Conservation (phyloP, 2,113 vertebrate species). For the Otis tarda region DNA sequence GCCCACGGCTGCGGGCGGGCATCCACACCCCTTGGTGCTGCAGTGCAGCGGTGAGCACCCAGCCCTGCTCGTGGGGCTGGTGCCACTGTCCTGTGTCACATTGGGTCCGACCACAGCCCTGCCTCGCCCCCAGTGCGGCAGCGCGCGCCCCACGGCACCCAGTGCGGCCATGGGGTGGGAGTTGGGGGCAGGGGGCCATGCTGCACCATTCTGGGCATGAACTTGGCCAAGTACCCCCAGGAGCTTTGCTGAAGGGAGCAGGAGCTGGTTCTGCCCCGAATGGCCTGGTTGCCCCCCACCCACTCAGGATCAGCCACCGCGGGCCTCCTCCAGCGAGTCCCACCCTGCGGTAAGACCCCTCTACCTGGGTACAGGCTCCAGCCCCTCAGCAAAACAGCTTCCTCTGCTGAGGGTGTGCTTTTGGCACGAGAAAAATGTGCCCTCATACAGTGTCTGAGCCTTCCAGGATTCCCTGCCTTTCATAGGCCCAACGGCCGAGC, state of each 20-base stretch:
- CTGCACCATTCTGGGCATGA: background rate
- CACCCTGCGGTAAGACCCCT: rapidly evolving
- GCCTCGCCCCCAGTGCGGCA: rapidly evolving
- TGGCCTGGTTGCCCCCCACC: background rate
- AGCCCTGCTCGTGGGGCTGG: rapidly evolving
- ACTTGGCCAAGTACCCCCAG: background rate
- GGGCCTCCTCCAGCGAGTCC: too few relatives aligned
- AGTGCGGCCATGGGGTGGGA: background rate
- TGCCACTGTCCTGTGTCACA: background rate
- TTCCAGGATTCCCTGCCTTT: background rate
- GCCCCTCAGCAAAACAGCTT: background rate
- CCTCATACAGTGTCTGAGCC: background rate
- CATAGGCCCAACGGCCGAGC: background rate
- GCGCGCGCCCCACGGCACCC: background rate
- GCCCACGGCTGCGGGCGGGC: background rate
- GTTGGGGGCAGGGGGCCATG: too few relatives aligned
- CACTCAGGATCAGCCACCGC: background rate
- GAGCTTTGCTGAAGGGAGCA: background rate
- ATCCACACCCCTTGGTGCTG: background rate
- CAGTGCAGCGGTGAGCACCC: background rate
- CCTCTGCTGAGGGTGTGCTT: background rate
- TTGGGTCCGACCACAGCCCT: background rate
- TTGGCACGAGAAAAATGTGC: background rate
- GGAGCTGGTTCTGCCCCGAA: background rate
- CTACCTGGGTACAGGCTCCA: background rate